phyloP scores from a whole-genome alignment of 2,113 vertebrate species.

The Crotalus helleri region DNA sequence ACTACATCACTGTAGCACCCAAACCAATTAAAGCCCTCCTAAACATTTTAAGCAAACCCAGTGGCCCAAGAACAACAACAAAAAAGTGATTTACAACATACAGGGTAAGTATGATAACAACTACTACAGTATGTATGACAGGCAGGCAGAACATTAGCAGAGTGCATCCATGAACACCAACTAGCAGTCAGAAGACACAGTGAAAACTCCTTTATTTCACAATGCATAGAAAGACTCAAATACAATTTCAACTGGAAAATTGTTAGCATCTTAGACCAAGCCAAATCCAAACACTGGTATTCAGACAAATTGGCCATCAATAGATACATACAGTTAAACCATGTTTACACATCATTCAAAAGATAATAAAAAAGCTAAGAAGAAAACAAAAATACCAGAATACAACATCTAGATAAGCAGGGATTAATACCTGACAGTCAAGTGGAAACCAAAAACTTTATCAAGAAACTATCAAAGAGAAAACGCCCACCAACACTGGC shows the following conservation, averaged over 20 bases:
- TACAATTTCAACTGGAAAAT: not conserved
- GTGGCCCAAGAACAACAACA: not conserved
- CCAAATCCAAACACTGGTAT: not conserved
- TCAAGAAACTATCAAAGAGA: not conserved
- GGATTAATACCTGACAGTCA: not conserved
- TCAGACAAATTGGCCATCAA: not conserved
- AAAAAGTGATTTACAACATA: not conserved
- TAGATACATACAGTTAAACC: not conserved
- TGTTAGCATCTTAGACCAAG: not conserved
- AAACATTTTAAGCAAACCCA: not conserved
- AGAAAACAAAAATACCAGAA: not conserved
- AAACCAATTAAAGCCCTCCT: not conserved
- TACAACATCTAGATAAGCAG: not conserved
- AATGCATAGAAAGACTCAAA: not conserved
- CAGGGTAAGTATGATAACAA: not conserved
- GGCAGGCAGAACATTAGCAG: not conserved
- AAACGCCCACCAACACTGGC: not conserved
- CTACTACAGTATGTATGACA: not conserved
- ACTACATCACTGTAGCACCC: not conserved
- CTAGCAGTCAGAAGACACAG: not conserved
- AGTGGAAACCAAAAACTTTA: not conserved
- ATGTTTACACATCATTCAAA: not conserved
- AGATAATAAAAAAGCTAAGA: not conserved
- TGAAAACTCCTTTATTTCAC: not conserved
- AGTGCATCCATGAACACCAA: not conserved